These are phyloP conservation scores for Rousettus madagascariensis DNA, from an alignment of 2,797 vertebrate genomes.

Conservation along the genomic window DNA sequence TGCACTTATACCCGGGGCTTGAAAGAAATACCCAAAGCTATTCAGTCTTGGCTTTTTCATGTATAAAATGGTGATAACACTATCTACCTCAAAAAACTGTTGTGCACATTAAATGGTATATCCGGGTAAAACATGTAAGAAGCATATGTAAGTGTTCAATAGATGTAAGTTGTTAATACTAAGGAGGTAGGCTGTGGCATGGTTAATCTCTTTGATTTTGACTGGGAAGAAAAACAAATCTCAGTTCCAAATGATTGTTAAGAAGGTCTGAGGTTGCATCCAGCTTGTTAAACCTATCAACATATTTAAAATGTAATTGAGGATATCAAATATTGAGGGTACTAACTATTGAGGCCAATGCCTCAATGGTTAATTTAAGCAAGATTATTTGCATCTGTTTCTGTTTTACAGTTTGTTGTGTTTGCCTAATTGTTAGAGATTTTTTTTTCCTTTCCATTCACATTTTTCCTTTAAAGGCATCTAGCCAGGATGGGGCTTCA, in stretches of 20 bases:
- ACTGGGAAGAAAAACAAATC: conserved; percentile 30
- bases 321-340: background rate
- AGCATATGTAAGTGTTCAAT: background rate
- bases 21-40: background rate
- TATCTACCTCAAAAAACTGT: background rate
- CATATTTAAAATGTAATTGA: background rate
- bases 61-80: background rate
- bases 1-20: background rate
- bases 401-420: background rate
- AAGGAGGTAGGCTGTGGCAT: background rate
- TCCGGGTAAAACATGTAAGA: background rate
- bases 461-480: background rate
- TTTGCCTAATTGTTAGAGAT: background rate
- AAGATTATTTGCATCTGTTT: background rate
- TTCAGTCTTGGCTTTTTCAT: background rate
- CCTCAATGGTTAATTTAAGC: background rate
- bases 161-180: background rate
- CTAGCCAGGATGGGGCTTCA: background rate
- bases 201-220: background rate
- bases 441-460: conserved; percentile 23
- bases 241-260: background rate
- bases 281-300: background rate
- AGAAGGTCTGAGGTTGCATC: background rate
- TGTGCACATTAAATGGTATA: background rate
- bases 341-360: background rate